These are phyloP conservation scores for Troides helena DNA, from an alignment of 2,888 invertebrate genomes.

Conservation along the genomic window DNA sequence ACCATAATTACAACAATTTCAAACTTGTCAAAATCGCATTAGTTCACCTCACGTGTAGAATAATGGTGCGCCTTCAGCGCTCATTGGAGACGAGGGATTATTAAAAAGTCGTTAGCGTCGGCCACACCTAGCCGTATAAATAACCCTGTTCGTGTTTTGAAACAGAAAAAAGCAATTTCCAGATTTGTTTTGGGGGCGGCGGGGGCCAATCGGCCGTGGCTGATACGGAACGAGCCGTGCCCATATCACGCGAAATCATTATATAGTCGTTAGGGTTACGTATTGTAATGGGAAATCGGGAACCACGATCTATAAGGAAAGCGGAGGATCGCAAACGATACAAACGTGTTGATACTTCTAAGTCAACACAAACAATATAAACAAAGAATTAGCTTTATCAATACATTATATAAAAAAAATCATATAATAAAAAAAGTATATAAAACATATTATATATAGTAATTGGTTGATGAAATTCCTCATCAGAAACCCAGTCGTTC, in stretches of 20 bases:
- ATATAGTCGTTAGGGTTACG: slow-evolving; percentile 74
- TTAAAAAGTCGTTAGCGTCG: slow-evolving; percentile 76
- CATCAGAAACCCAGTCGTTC: too few relatives aligned
- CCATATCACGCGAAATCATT: slow-evolving; percentile 76
- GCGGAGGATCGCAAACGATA: slow-evolving; percentile 20
- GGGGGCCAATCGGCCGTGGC: slow-evolving; percentile 71
- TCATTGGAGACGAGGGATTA: slow-evolving; percentile 73
- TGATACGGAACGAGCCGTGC: slow-evolving; percentile 73
- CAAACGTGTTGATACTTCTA: neutral
- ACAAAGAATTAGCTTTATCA: neutral
- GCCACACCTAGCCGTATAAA: slow-evolving; percentile 70
- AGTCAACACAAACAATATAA: neutral
- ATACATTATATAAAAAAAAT: too few relatives aligned
- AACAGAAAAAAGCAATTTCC: slow-evolving; percentile 73
- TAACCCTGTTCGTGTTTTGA: slow-evolving; percentile 58
- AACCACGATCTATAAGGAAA: slow-evolving; percentile 46
- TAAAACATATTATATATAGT: too few relatives aligned
- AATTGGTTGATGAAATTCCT: too few relatives aligned
- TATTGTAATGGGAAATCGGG: slow-evolving; percentile 47
- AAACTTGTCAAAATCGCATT: slow-evolving; percentile 80
- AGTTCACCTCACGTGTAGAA: slow-evolving; percentile 62
- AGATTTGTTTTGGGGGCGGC: slow-evolving; percentile 61
- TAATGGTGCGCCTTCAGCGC: slow-evolving; percentile 68
- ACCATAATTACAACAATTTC: slow-evolving; percentile 75
- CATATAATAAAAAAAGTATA: too few relatives aligned